These are phyloP conservation scores for Cerceris ruficornis DNA, from an alignment of 2,888 invertebrate genomes.

Conservation along the genomic window DNA sequence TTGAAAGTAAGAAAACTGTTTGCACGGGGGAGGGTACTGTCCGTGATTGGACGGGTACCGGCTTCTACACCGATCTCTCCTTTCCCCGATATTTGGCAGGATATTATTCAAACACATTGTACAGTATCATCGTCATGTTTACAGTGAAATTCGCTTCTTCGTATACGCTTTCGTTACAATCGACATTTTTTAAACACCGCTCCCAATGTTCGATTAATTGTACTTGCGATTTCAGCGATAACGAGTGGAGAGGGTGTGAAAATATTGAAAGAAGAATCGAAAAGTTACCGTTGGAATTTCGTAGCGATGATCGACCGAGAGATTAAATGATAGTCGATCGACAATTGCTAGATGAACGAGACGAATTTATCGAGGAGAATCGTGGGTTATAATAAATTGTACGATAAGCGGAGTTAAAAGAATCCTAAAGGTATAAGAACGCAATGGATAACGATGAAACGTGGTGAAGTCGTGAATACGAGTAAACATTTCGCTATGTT, in stretches of 20 bases:
- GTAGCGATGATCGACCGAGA: background rate
- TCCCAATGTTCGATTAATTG: too few species aligned
- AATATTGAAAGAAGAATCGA: slow-evolving; percentile 1
- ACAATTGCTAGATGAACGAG: background rate
- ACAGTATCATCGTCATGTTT: too few species aligned
- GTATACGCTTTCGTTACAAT: too few species aligned
- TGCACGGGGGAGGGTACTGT: slow-evolving; percentile 1
- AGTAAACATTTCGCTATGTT: background rate
- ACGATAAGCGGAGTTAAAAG: background rate
- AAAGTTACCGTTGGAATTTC: background rate
- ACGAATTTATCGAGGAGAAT: background rate
- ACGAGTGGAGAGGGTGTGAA: background rate
- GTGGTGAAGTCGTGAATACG: too few species aligned
- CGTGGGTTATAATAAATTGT: background rate
- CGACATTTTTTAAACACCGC: too few species aligned
- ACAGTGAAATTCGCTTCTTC: too few species aligned
- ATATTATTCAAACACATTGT: too few species aligned
- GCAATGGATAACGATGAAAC: background rate
- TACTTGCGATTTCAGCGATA: background rate
- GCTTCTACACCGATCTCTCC: background rate
- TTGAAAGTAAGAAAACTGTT: background rate
- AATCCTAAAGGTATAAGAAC: background rate
- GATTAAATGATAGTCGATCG: background rate
- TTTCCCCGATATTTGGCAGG: too few species aligned
- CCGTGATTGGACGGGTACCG: background rate